Percentiles rank a stretch among this genome's conserved stretches.
Conservation (phyloP, 2,113 vertebrate species). For the Chiloscyllium plagiosum region DNA sequence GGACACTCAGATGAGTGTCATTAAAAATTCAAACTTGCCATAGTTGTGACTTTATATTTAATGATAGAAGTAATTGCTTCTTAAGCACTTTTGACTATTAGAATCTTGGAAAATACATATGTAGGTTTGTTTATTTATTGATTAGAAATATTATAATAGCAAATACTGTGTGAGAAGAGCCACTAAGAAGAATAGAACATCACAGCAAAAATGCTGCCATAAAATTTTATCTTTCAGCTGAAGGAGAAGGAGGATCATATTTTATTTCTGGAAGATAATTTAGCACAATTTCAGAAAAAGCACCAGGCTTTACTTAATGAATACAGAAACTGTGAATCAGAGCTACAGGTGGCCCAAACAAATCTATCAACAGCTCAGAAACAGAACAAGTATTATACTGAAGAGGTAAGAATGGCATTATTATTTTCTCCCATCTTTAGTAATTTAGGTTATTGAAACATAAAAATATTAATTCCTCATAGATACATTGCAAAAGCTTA, state of each 20-base stretch:
- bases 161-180: neutral
- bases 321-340: slow-evolving; percentile 36
- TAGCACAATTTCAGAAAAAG: slow-evolving; percentile 45
- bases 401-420: slow-evolving; percentile 41
- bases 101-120: neutral
- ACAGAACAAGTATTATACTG: slow-evolving; percentile 39
- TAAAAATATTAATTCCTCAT: neutral
- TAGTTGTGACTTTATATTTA: neutral
- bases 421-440: neutral
- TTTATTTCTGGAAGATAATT: slow-evolving; percentile 39
- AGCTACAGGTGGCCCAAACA: slow-evolving; percentile 40
- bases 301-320: slow-evolving; percentile 43
- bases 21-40: neutral
- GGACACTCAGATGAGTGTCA: neutral
- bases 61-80: neutral
- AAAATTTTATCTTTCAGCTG: slow-evolving; percentile 39
- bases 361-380: slow-evolving; percentile 39
- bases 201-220: neutral
- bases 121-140: neutral
- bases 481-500: neutral
- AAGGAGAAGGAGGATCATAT: slow-evolving; percentile 40
- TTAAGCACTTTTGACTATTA: neutral
- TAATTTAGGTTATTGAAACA: neutral
- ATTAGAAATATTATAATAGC: neutral
- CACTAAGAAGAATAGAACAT: neutral